These are phyloP conservation scores for Geotrypetes seraphini DNA, from an alignment of 2,797 vertebrate species.

Conservation along the genomic window DNA sequence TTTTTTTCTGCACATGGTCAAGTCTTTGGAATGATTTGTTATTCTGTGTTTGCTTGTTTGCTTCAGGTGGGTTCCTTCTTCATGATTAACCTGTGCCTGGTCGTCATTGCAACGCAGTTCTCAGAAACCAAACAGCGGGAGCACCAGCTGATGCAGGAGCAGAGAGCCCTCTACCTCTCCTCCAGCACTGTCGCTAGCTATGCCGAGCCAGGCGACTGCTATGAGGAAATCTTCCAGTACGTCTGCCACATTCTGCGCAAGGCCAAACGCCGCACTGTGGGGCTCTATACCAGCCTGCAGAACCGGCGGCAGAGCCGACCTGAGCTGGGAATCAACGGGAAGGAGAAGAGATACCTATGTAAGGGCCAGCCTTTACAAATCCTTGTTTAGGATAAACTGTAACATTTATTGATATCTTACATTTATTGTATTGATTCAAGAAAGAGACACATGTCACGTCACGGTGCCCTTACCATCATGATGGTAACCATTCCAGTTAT, in stretches of 20 bases:
- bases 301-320: constrained; percentile 43
- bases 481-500: too few species aligned
- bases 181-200: constrained; percentile 85
- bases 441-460: too few species aligned
- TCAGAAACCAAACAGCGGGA: constrained; percentile 94
- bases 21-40: too few species aligned
- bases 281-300: constrained; percentile 81
- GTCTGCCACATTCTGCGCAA: constrained; percentile 89
- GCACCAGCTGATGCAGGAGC: constrained; percentile 95
- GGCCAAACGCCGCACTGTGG: constrained; percentile 77
- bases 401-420: too few species aligned
- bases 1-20: too few species aligned
- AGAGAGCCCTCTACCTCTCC: constrained; percentile 75
- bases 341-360: constrained; percentile 45
- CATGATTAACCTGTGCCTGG: constrained; percentile 98
- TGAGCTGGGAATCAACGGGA: constrained; percentile 23
- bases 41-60: background rate
- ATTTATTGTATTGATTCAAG: too few species aligned
- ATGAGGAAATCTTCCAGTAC: constrained; percentile 93
- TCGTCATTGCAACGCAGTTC: constrained; percentile 95
- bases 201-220: constrained; percentile 88
- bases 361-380: constrained; percentile 40
- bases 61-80: constrained; percentile 92
- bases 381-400: too few species aligned
- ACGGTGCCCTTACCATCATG: too few species aligned